Base-by-base conservation (phyloP, 2,888 invertebrate genomes). In the Cheiracanthium punctorium region DNA sequence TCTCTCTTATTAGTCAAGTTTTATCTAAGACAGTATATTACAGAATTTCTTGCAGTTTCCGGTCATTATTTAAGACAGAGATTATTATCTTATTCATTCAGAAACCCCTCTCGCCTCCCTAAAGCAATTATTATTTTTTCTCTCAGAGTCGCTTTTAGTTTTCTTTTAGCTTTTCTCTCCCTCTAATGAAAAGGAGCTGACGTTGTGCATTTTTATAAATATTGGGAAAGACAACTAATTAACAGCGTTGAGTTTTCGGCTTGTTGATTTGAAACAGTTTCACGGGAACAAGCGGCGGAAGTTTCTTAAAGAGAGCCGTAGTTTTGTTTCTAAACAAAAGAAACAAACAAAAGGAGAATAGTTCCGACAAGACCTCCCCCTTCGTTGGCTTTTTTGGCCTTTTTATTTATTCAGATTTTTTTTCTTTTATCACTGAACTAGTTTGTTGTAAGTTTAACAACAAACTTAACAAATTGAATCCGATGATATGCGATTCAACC, bases 41-140 rank as follows among this genome's bases (percentile, higher is more conserved):
- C 86, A 87, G 86, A 87, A 87, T 87, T 87, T 87, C 86, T 81
- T 81, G 69, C 77, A 81, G 86, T 77, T 81, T 87, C 86, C 86
- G 86, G 86, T 87, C 86, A 87, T 87, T 87, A 87, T 87, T 87
- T 87, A 79, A 81, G 80, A 87, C 79, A 86, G 81, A 87, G 86
- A 87, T 87, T 80, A 81, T 81, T 87, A 87, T 87, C 86, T 77
- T 76, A 87, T 81, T 87, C 86, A 86, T 86, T 86, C 80, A 37
- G 71, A 82, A 82, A 82, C 77, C 85, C 85, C 85, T 73, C 85
- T 74, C 80, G 80, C 85, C 80, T 80, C 80, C 75, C 73, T 86
- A 80, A 86, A 86, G 85, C 80, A 86, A 86, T 86, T 86, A 86
- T 86, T 84, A 58, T 84, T 84, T 43, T 74, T 77, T 82, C 67